These are phyloP conservation scores for Stenichneumon culpator DNA, from an alignment of 2,888 invertebrate species.

Conservation along the genomic window DNA sequence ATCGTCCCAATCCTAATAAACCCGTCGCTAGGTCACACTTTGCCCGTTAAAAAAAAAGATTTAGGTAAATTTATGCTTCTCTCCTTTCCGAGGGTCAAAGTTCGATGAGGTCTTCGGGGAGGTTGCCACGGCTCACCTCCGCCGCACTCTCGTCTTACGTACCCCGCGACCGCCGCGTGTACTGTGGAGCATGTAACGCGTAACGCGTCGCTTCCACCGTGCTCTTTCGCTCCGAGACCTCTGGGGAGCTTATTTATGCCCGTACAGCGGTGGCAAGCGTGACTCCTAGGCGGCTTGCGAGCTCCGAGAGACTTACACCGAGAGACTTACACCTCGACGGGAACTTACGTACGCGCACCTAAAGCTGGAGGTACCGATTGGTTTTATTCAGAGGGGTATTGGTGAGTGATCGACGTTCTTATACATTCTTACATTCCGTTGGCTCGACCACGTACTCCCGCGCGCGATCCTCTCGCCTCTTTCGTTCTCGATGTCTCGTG, in stretches of 20 bases:
- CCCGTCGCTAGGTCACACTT: too few species aligned
- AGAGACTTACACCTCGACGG: conserved; percentile 4
- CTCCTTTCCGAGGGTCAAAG: conserved; percentile 26
- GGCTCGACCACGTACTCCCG: background rate
- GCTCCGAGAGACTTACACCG: conserved; percentile 3
- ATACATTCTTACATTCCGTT: background rate
- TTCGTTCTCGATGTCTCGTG: conserved; percentile 35
- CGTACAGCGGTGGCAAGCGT: conserved; percentile 7
- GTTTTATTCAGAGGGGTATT: background rate
- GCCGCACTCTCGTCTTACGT: conserved; percentile 42
- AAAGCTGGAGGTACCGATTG: conserved; percentile 32
- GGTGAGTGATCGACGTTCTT: background rate
- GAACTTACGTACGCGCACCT: conserved; percentile 14
- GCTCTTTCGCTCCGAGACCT: conserved; percentile 28
- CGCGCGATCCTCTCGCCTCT: background rate
- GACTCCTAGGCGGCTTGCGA: conserved; percentile 23
- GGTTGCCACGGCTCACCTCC: conserved; percentile 26
- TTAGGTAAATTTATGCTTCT: background rate
- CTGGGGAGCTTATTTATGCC: conserved; percentile 48
- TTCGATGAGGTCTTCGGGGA: conserved; percentile 27
- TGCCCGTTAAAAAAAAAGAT: background rate
- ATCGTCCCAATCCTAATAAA: too few species aligned
- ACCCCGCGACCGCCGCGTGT: conserved; percentile 8
- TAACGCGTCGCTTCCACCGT: conserved; percentile 30
- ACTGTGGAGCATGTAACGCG: conserved; percentile 38